Evolutionary conservation across 1,140 invertebrate species (phyloP).

Genomic region (Augochlora pura): DNA sequence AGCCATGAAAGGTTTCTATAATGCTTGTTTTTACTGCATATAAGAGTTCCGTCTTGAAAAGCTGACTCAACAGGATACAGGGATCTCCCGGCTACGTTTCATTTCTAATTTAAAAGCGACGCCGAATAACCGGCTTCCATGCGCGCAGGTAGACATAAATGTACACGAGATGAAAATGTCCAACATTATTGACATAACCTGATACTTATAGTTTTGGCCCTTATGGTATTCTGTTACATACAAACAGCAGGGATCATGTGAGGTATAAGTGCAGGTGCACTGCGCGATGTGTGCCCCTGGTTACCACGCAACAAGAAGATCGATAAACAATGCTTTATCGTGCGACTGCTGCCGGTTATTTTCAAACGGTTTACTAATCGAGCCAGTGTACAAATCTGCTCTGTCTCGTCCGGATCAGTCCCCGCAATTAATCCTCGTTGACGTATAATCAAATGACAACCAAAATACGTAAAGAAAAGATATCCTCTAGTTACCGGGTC

Average conservation of each 20-base stretch:
- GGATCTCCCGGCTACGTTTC: not conserved
- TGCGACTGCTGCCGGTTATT: not conserved
- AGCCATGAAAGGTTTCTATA: not conserved
- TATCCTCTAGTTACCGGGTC: conserved; percentile 78
- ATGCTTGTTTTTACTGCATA: not conserved
- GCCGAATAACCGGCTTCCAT: not conserved
- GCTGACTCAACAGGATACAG: conserved; percentile 20
- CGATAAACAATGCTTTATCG: conserved; percentile 45
- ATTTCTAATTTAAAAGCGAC: conserved; percentile 8
- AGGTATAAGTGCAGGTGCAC: not conserved
- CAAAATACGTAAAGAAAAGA: conserved; percentile 64
- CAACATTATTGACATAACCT: not conserved
- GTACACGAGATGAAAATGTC: not conserved
- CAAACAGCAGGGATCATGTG: not conserved
- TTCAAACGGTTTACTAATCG: no score
- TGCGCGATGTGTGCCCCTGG: not conserved
- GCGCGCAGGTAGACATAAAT: not conserved
- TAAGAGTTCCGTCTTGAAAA: not conserved
- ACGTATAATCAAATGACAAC: conserved; percentile 15
- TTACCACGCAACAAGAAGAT: conserved; percentile 45
- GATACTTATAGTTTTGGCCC: not conserved
- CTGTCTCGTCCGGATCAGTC: not conserved
- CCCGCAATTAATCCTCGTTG: not conserved
- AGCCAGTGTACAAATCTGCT: no score
- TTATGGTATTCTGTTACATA: not conserved